Evolutionary conservation across 2,113 vertebrate genomes (phyloP), one percentile per base, ranked within the genome.

Genomic region (Engystomops pustulosus): DNA sequence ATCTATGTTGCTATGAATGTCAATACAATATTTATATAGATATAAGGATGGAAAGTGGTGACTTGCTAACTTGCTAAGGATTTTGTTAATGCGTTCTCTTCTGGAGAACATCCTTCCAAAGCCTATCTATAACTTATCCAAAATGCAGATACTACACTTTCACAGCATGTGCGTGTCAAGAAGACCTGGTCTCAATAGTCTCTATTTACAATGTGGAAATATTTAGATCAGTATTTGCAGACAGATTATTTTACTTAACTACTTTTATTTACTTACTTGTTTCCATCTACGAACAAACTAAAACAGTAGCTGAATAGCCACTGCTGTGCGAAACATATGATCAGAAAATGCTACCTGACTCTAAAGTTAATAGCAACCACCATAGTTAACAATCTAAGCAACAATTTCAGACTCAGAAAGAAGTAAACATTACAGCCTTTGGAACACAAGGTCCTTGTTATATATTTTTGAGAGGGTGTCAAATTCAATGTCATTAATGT

Each of bases 61-160:
- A 72, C 41, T 49, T 32, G 71, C 71, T 49, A 5, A 74, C 44
- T 45, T 7, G 11, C n/a, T n/a, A n/a, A n/a, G 44, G 71, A 74
- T 74, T 10, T 74, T 74, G 71, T 30, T 74, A 49, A 17, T 49
- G 15, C 44, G 49, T 74, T 74, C 41, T 45, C 44, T 74, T 30
- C 71, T 30, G 23, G 71, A 74, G 7, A 49, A 45, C 44, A 9
- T 75, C 38, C 20, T 7, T 0, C 58, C 55, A 79, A n/a, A n/a
- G n/a, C n/a, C n/a, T n/a, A 79, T 51, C 44, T 49, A 20, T n/a
- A 17, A 62, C 27, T 18, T 23, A 27, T 41, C 55, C 41, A 65
- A 17, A 65, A 62, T 18, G 23, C n/a, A 38, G 36, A n/a, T 58
- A n/a, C 30, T 44, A 79, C 14, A 79, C 25, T 20, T 65, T 30